These are phyloP conservation scores for Atherinomorus stipes DNA, from an alignment of 2,113 vertebrate species.

Conservation along the genomic window DNA sequence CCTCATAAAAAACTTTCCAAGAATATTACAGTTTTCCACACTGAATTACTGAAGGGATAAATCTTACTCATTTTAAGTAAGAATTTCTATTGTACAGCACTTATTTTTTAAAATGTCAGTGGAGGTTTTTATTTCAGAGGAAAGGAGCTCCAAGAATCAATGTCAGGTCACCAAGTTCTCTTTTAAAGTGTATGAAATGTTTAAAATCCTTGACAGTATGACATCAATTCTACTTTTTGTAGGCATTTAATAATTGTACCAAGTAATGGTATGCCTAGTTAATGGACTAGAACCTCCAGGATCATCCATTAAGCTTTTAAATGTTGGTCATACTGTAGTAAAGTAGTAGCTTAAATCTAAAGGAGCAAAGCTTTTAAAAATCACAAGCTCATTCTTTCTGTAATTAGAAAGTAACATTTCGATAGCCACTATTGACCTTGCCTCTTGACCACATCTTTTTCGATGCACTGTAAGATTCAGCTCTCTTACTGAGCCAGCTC, in stretches of 20 bases:
- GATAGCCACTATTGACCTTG: constrained; percentile 27
- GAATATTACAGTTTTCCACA: too few species aligned
- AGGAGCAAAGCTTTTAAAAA: too few species aligned
- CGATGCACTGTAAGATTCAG: constrained; percentile 21
- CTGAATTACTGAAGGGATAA: too few species aligned
- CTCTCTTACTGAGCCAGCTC: neutral
- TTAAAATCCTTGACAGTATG: constrained; percentile 1
- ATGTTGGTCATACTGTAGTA: too few species aligned
- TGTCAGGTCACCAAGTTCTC: constrained; percentile 9
- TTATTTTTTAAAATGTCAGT: too few species aligned
- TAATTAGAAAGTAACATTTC: constrained; percentile 1
- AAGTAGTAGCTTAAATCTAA: too few species aligned
- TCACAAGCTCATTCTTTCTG: neutral
- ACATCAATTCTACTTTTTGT: constrained; percentile 18
- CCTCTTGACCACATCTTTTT: constrained; percentile 18
- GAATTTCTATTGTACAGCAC: too few species aligned
- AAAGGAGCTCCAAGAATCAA: neutral
- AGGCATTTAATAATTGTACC: neutral
- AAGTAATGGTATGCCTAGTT: constrained; percentile 25
- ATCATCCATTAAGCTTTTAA: too few species aligned
- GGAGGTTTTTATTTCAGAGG: too few species aligned
- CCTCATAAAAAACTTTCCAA: too few species aligned
- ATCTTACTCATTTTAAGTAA: too few species aligned
- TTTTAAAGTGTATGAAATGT: constrained; percentile 15
- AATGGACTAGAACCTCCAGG: constrained; percentile 21